phyloP scores from a whole-genome alignment of 2,888 invertebrate species.

The Cotesia congregata region DNA sequence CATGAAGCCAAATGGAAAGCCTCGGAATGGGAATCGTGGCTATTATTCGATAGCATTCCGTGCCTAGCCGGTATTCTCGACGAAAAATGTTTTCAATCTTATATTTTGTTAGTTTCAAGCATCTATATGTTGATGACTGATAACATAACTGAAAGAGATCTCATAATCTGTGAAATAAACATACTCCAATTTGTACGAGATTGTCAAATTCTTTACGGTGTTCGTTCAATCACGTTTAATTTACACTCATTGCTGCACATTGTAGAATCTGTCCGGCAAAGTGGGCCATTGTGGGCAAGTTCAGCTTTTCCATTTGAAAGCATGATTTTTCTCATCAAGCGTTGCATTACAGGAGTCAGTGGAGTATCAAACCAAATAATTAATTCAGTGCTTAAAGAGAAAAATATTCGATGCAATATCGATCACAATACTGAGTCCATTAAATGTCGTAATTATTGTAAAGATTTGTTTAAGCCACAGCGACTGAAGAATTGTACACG shows the following conservation, averaged over 20 bases:
- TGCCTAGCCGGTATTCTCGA: slow-evolving; percentile 37
- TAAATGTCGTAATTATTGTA: too few relatives aligned
- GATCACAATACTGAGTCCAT: background rate
- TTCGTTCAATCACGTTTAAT: slow-evolving; percentile 34
- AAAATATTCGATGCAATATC: slow-evolving; percentile 9
- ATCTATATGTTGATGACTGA: slow-evolving; percentile 18
- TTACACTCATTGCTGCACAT: slow-evolving; percentile 39
- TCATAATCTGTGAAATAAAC: slow-evolving; percentile 32
- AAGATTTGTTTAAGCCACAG: too few relatives aligned
- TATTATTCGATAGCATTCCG: slow-evolving; percentile 34
- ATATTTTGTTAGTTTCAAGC: slow-evolving; percentile 30
- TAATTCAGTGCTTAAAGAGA: background rate
- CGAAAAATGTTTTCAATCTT: slow-evolving; percentile 15
- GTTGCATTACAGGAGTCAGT: slow-evolving; percentile 23
- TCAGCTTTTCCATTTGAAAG: slow-evolving; percentile 41
- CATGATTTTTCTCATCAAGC: slow-evolving; percentile 36
- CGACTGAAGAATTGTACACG: too few relatives aligned
- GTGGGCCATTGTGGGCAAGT: slow-evolving; percentile 40
- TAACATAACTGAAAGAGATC: slow-evolving; percentile 27
- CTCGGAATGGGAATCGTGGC: slow-evolving; percentile 9
- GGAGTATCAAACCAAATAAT: slow-evolving; percentile 37
- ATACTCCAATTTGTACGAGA: slow-evolving; percentile 36
- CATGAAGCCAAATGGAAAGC: slow-evolving; percentile 33
- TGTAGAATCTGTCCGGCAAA: slow-evolving; percentile 29
- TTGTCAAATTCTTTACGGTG: slow-evolving; percentile 40